A percentile compares a stretch with the other conserved stretches of the same genome.
These are phyloP conservation scores for Thera britannica DNA, from an alignment of 2,888 invertebrate genomes.

Conservation along the genomic window DNA sequence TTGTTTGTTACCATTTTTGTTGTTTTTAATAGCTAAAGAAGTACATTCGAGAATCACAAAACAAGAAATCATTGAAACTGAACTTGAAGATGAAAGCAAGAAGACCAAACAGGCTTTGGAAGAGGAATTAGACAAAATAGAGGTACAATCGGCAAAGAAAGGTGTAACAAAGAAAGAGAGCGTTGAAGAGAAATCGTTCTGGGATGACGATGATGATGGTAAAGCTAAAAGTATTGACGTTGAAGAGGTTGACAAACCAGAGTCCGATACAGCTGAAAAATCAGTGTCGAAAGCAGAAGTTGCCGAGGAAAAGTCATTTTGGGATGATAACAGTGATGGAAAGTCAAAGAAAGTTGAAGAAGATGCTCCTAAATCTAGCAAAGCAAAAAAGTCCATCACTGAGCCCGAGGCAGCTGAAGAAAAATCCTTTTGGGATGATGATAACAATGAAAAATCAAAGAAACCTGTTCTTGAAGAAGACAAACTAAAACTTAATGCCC, in stretches of 20 bases:
- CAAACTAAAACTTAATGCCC: slow-evolving; percentile 47
- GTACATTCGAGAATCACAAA: slow-evolving; percentile 78
- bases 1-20: slow-evolving; percentile 43
- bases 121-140: slow-evolving; percentile 49
- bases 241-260: slow-evolving; percentile 52
- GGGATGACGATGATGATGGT: slow-evolving; percentile 63
- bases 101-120: slow-evolving; percentile 56
- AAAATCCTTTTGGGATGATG: slow-evolving; percentile 62
- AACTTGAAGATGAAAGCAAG: slow-evolving; percentile 72
- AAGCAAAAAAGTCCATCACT: slow-evolving; percentile 53
- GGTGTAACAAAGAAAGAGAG: slow-evolving; percentile 59
- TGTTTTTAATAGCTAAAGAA: slow-evolving; percentile 78
- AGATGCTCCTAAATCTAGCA: slow-evolving; percentile 46
- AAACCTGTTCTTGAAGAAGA: slow-evolving; percentile 50
- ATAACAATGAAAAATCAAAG: slow-evolving; percentile 55
- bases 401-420: slow-evolving; percentile 61
- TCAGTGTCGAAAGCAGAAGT: slow-evolving; percentile 62
- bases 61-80: slow-evolving; percentile 77
- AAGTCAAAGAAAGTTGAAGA: slow-evolving; percentile 59
- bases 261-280: slow-evolving; percentile 47
- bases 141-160: slow-evolving; percentile 56
- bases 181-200: slow-evolving; percentile 60
- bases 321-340: slow-evolving; percentile 63
- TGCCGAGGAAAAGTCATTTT: slow-evolving; percentile 62
- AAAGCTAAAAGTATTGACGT: slow-evolving; percentile 54